Percentiles rank a stretch among this genome's conserved stretches.
These are phyloP conservation scores for Deroplatys truncata DNA, from an alignment of 2,888 invertebrate species.

Conservation along the genomic window DNA sequence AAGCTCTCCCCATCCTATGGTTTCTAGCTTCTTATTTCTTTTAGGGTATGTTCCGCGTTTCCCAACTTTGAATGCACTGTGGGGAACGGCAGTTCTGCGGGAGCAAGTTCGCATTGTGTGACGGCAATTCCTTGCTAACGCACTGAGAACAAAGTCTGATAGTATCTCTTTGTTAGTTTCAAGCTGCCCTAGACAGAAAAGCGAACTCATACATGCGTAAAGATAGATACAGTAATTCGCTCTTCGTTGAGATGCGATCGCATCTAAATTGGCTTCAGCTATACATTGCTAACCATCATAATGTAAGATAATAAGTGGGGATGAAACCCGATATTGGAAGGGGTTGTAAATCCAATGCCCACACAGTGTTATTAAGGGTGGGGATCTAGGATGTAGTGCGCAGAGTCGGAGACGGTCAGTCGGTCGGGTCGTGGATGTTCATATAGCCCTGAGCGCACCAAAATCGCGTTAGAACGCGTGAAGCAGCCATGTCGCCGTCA, in stretches of 20 bases:
- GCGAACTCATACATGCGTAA: background rate
- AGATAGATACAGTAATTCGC: background rate
- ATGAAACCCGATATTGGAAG: background rate
- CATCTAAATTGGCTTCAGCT: background rate
- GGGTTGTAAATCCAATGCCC: background rate
- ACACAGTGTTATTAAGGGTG: background rate
- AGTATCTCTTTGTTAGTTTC: background rate
- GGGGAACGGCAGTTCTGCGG: no score
- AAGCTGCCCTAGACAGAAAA: background rate
- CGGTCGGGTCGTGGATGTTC: background rate
- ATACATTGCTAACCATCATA: background rate
- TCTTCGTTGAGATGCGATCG: background rate
- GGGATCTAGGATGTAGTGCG: background rate
- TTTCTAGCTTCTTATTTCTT: no score
- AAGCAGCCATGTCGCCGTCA: background rate
- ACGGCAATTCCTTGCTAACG: no score
- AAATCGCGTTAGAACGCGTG: background rate
- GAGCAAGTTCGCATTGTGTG: no score
- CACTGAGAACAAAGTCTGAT: no score
- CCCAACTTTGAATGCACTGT: no score
- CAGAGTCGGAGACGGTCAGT: background rate
- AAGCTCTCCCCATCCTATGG: no score
- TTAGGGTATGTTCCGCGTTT: no score
- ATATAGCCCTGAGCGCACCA: background rate
- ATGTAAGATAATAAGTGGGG: background rate